phyloP scores from a whole-genome alignment of 2,113 vertebrate genomes.

The Vulpes vulpes region DNA sequence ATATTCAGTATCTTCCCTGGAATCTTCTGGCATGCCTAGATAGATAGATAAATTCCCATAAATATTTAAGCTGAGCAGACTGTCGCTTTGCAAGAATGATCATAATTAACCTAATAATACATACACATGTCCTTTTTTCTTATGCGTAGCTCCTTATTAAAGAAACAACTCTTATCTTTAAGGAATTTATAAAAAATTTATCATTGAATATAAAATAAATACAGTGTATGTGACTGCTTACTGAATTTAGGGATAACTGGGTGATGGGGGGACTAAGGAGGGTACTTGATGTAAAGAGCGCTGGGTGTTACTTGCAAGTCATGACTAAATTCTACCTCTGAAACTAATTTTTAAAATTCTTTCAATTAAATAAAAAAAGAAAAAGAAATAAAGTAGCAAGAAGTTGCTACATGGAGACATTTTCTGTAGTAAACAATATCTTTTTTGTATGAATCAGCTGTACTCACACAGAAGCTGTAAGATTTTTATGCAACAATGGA shows the following conservation, averaged over 20 bases:
- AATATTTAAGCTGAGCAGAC: background rate
- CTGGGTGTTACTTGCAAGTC: background rate
- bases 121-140: background rate
- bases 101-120: background rate
- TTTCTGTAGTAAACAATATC: slow-evolving; percentile 4
- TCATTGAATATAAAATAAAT: slow-evolving; percentile 18
- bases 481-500: slow-evolving; percentile 26
- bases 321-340: background rate
- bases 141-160: background rate
- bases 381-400: slow-evolving; percentile 3
- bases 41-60: background rate
- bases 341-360: background rate
- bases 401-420: background rate
- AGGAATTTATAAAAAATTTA: background rate
- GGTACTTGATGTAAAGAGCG: background rate
- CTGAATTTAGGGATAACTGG: background rate
- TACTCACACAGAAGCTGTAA: background rate
- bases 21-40: slow-evolving; percentile 83
- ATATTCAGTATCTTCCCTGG: slow-evolving; percentile 88
- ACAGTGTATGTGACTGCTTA: background rate
- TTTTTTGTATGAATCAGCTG: background rate
- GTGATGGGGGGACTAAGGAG: background rate
- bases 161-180: background rate
- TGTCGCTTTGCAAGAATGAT: background rate
- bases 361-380: background rate